Evolutionary conservation across 2,797 vertebrate species (phyloP).

Genomic region (Tympanoctomys barrerae): DNA sequence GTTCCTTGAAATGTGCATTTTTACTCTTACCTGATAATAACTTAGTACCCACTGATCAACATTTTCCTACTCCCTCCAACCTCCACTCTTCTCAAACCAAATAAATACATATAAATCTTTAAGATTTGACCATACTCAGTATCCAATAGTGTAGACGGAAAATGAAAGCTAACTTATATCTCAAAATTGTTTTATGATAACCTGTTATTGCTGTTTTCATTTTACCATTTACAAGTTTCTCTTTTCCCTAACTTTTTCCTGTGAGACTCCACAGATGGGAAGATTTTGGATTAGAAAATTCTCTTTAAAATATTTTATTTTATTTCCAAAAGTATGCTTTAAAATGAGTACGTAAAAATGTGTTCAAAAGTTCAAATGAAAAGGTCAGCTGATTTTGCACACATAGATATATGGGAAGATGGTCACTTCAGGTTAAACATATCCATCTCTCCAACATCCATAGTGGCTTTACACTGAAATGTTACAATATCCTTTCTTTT

Average conservation of each 20-base stretch:
- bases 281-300: background rate
- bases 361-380: background rate
- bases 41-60: background rate
- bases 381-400: background rate
- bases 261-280: background rate
- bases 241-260: background rate
- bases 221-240: background rate
- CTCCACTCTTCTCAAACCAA: background rate
- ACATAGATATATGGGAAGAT: accelerated
- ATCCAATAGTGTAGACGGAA: background rate
- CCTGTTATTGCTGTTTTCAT: background rate
- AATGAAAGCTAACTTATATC: background rate
- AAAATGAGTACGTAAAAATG: background rate
- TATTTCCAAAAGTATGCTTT: background rate
- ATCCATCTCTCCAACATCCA: background rate
- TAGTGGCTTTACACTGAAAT: background rate
- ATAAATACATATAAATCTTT: background rate
- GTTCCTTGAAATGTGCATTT: background rate
- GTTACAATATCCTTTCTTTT: background rate
- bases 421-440: background rate
- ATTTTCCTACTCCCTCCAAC: background rate
- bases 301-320: background rate
- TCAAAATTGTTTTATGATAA: background rate
- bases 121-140: background rate
- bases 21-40: background rate